These are phyloP conservation scores for Scaptomyza graminum DNA, from an alignment of 1,140 invertebrate species.

Conservation along the genomic window DNA sequence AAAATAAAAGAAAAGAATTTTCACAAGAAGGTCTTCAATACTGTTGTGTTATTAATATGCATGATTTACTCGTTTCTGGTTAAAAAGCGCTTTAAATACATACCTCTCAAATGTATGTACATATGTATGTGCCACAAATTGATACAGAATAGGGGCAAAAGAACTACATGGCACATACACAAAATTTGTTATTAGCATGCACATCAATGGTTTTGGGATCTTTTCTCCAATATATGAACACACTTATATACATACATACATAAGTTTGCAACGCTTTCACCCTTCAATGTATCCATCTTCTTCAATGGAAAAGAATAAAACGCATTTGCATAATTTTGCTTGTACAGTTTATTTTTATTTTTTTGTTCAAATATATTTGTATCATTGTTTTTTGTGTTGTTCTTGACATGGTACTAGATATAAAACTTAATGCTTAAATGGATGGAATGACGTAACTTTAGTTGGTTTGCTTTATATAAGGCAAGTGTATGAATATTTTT, in stretches of 20 bases:
- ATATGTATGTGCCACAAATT: slow-evolving; percentile 13
- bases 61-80: background rate
- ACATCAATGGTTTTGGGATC: background rate
- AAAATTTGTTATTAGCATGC: background rate
- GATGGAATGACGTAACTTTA: slow-evolving; percentile 43
- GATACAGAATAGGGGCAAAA: slow-evolving; percentile 1
- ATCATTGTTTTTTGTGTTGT: slow-evolving; percentile 17
- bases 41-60: background rate
- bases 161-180: background rate
- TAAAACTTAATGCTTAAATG: slow-evolving; percentile 41
- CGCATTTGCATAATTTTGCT: slow-evolving; percentile 33
- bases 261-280: slow-evolving; percentile 6
- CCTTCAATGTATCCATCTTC: slow-evolving; percentile 3
- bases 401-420: slow-evolving; percentile 13
- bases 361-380: slow-evolving; percentile 26
- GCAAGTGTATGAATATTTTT: background rate
- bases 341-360: slow-evolving; percentile 33
- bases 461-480: slow-evolving; percentile 9
- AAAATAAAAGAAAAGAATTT: no score
- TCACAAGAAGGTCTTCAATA: no score
- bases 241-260: no score
- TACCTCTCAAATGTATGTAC: background rate
- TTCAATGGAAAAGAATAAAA: background rate
- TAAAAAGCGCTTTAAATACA: background rate
- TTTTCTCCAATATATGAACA: background rate